Percentiles rank a stretch among this genome's conserved stretches.
Conservation (phyloP, 2,113 vertebrate genomes). For the Sterna hirundo region DNA sequence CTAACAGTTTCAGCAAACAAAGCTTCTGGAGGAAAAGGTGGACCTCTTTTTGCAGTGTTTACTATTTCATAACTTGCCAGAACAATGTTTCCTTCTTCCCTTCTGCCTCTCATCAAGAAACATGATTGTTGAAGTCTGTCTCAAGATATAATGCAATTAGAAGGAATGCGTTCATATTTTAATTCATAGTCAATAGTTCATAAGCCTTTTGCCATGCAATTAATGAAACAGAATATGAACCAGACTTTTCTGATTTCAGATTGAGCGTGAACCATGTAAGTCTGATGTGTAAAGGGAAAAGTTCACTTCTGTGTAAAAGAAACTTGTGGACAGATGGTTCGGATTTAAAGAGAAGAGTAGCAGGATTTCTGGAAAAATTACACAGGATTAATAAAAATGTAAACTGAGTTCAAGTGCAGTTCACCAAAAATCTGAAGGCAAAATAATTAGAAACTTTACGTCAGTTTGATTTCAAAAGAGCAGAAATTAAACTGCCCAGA, state of each 20-base stretch:
- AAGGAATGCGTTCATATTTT: not conserved
- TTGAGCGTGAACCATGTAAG: not conserved
- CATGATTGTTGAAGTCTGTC: not conserved
- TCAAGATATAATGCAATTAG: not conserved
- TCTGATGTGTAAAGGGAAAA: not conserved
- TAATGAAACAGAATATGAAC: not conserved
- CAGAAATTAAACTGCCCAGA: not conserved
- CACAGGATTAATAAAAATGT: not conserved
- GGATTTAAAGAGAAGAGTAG: slow-evolving; percentile 5
- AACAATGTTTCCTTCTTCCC: not conserved
- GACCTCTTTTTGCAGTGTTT: not conserved
- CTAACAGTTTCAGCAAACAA: not conserved
- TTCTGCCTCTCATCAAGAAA: not conserved
- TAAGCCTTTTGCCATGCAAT: not conserved
- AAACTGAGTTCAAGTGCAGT: not conserved
- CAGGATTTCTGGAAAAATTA: not conserved
- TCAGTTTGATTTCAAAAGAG: not conserved
- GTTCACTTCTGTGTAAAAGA: not conserved
- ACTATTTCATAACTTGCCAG: not conserved
- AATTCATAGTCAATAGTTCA: not conserved
- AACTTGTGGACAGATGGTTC: not conserved
- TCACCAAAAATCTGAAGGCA: not conserved
- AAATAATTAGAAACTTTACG: not conserved
- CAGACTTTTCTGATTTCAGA: not conserved
- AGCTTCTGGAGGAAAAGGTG: not conserved